Evolutionary conservation across 2,888 invertebrate species (phyloP).

Genomic region (Melipona beecheii): DNA sequence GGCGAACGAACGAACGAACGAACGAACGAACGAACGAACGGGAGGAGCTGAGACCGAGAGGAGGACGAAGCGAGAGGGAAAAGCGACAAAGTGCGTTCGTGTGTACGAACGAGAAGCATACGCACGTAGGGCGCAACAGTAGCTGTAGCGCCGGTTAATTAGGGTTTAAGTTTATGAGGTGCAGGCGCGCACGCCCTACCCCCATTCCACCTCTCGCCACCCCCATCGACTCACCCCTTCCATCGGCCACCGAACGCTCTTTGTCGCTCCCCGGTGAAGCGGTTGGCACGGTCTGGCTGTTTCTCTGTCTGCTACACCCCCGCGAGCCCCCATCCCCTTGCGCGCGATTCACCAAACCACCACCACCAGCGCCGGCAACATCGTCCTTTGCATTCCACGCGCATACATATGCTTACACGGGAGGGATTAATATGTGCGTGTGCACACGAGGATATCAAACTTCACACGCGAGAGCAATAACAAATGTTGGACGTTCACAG

Average conservation of each 20-base stretch:
- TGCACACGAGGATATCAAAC: conserved; percentile 76
- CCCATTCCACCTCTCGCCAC: conserved; percentile 59
- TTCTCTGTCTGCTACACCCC: conserved; percentile 68
- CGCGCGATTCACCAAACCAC: conserved; percentile 72
- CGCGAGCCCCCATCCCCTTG: conserved; percentile 62
- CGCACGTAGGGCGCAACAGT: conserved; percentile 82
- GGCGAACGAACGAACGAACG: conserved; percentile 37
- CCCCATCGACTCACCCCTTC: conserved; percentile 48
- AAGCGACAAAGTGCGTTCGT: conserved; percentile 79
- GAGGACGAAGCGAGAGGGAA: conserved; percentile 67
- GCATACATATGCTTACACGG: conserved; percentile 59
- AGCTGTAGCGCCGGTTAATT: conserved; percentile 84
- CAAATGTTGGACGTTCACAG: conserved; percentile 75
- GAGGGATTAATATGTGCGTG: conserved; percentile 63
- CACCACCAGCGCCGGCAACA: conserved; percentile 69
- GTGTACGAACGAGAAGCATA: conserved; percentile 80
- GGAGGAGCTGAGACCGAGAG: conserved; percentile 34
- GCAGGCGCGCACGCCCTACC: conserved; percentile 82
- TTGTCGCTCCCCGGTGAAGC: not conserved
- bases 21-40: conserved; percentile 31
- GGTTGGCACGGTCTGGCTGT: not conserved
- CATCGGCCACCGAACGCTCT: conserved; percentile 41
- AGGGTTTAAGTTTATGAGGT: conserved; percentile 85
- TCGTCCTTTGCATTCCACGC: conserved; percentile 70
- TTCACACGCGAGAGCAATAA: conserved; percentile 78